phyloP scores from a whole-genome alignment of 2,113 vertebrate species.

The Spea multiplicata region DNA sequence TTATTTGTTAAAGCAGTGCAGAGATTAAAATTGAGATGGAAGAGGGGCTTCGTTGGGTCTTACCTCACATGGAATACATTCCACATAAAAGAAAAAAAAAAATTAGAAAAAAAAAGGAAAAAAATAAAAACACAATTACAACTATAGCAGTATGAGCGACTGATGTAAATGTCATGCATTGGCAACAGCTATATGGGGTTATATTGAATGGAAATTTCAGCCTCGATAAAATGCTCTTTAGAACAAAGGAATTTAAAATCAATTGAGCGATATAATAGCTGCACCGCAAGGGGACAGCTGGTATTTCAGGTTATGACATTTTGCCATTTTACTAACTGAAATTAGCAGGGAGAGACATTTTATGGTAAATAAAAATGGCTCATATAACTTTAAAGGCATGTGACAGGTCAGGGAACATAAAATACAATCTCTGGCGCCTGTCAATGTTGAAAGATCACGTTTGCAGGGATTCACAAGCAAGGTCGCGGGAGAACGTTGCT shows the following conservation, averaged over 20 bases:
- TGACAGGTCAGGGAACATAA: too few species aligned
- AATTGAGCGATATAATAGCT: background rate
- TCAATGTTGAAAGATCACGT: too few species aligned
- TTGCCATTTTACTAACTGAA: background rate
- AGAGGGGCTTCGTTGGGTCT: constrained; percentile 73
- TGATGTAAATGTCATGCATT: constrained; percentile 62
- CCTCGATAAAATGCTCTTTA: background rate
- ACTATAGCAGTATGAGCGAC: constrained; percentile 64
- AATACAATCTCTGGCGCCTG: too few species aligned
- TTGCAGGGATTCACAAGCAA: too few species aligned
- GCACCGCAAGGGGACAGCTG: too few species aligned
- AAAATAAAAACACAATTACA: constrained; percentile 69
- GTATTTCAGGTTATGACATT: too few species aligned
- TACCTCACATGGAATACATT: constrained; percentile 92
- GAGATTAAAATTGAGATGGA: constrained; percentile 64
- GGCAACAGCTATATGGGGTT: constrained; percentile 58
- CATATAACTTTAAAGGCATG: too few species aligned
- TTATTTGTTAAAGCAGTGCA: constrained; percentile 56
- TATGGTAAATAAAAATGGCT: too few species aligned
- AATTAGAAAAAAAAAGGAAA: constrained; percentile 73
- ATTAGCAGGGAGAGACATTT: too few species aligned
- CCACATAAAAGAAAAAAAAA: constrained; percentile 78
- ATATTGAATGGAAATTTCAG: constrained; percentile 25
- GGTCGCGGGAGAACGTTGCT: too few species aligned
- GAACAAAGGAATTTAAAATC: background rate